Conservation (phyloP, 1,140 invertebrate genomes). For the Cyclargus thomasi region DNA sequence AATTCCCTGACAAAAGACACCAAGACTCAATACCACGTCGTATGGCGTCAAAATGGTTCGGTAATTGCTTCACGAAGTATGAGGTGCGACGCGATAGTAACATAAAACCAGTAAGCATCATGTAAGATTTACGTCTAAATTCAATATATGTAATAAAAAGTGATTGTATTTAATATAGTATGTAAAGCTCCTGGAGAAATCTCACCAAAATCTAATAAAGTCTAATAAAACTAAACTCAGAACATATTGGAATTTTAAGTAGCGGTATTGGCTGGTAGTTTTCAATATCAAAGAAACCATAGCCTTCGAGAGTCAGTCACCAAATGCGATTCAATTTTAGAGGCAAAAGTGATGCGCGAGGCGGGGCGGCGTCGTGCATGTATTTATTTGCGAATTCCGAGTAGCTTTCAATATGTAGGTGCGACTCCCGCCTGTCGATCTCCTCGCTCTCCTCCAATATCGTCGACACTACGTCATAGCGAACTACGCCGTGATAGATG, state of each 20-base stretch:
- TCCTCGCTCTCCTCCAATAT: conserved; percentile 69
- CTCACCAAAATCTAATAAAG: conserved; percentile 16
- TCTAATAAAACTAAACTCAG: conserved; percentile 25
- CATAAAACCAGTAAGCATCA: neutral
- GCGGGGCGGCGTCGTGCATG: conserved; percentile 50
- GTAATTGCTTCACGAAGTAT: neutral
- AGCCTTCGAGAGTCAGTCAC: conserved; percentile 43
- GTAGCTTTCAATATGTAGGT: conserved; percentile 72
- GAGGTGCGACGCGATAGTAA: neutral
- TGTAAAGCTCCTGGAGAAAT: conserved; percentile 1
- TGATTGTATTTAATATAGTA: neutral
- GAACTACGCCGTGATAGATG: conserved; percentile 56
- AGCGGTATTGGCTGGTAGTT: conserved; percentile 36
- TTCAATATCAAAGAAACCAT: conserved; percentile 51
- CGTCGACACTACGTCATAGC: conserved; percentile 46
- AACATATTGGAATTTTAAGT: conserved; percentile 32
- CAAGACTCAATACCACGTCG: neutral
- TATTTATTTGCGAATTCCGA: conserved; percentile 74
- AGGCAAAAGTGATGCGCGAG: conserved; percentile 53
- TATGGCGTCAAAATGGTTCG: no score
- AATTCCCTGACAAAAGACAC: neutral
- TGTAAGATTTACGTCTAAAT: neutral
- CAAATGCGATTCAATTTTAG: conserved; percentile 71
- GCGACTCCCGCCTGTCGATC: conserved; percentile 62
- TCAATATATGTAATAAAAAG: neutral